Conservation (phyloP, 1,140 invertebrate genomes). For the Anoplolepis gracilipes region DNA sequence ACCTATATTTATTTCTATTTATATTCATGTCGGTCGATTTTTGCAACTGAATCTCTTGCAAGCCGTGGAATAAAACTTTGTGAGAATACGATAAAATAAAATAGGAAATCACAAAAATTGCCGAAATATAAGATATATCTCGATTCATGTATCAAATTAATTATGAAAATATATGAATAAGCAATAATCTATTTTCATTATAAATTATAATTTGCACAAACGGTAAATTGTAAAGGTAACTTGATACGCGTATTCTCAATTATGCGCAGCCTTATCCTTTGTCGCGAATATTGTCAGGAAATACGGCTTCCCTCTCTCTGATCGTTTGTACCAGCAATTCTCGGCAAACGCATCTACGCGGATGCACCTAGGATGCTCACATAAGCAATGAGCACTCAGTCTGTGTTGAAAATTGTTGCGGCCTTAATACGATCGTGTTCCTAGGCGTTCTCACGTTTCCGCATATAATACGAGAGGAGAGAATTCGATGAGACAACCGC, state of each 20-base stretch:
- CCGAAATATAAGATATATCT: neutral
- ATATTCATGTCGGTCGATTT: slow-evolving; percentile 5
- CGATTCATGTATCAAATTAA: neutral
- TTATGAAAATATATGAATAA: neutral
- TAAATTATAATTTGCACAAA: neutral
- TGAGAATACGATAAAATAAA: neutral
- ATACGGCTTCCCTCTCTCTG: neutral
- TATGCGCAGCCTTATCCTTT: slow-evolving; percentile 31
- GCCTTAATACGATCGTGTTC: slow-evolving; percentile 61
- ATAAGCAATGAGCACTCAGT: slow-evolving; percentile 59
- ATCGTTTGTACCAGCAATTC: slow-evolving; percentile 28
- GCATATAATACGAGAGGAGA: slow-evolving; percentile 14
- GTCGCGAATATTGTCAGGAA: slow-evolving; percentile 1
- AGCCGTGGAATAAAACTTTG: neutral
- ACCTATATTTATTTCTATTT: slow-evolving; percentile 1
- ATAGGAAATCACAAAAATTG: neutral
- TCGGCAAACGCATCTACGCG: neutral
- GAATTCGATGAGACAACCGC: slow-evolving; percentile 40
- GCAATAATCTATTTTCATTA: neutral
- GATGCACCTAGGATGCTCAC: slow-evolving; percentile 39
- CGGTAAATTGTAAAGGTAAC: neutral
- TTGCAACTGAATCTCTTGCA: neutral
- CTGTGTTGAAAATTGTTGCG: slow-evolving; percentile 60
- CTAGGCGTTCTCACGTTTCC: slow-evolving; percentile 56
- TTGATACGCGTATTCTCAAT: slow-evolving; percentile 9